phyloP scores from a whole-genome alignment of 2,797 vertebrate genomes.

The Poeciliopsis paucimaculata region DNA sequence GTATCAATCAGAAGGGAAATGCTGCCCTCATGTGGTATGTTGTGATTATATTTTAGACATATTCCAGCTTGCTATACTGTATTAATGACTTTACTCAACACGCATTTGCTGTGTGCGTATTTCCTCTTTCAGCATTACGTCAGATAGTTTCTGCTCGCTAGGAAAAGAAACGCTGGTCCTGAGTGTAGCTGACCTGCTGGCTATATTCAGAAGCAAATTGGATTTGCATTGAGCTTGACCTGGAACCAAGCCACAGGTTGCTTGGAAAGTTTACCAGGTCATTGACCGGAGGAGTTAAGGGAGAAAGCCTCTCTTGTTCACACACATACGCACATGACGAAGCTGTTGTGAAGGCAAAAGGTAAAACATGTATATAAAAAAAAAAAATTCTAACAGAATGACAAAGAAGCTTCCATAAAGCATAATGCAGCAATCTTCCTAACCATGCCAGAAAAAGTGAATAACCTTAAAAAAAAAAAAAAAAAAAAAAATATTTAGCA shows the following conservation, averaged over 20 bases:
- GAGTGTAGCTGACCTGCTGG: constrained; percentile 20
- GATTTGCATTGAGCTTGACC: constrained; percentile 66
- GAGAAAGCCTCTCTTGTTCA: constrained; percentile 45
- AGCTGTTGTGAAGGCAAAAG: not conserved
- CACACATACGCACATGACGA: not conserved
- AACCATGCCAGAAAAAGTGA: not conserved
- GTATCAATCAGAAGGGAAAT: constrained; percentile 22
- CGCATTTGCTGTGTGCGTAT: not conserved
- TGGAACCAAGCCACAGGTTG: constrained; percentile 56
- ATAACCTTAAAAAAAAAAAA: constrained; percentile 5
- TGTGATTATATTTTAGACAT: not conserved
- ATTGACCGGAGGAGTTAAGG: constrained; percentile 57
- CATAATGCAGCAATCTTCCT: not conserved
- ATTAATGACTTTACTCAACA: not conserved
- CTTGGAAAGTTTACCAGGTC: constrained; percentile 68
- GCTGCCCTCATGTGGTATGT: constrained; percentile 64
- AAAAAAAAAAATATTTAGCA: not conserved
- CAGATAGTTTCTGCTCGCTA: not conserved
- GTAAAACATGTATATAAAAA: not conserved
- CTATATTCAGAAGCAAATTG: constrained; percentile 64
- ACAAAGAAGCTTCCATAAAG: not conserved
- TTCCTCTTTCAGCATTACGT: not conserved
- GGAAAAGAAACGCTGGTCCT: not conserved
- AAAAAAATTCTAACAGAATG: not conserved
- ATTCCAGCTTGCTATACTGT: too few species aligned